phyloP scores from a whole-genome alignment of 2,797 vertebrate genomes.

The Chanos chanos region DNA sequence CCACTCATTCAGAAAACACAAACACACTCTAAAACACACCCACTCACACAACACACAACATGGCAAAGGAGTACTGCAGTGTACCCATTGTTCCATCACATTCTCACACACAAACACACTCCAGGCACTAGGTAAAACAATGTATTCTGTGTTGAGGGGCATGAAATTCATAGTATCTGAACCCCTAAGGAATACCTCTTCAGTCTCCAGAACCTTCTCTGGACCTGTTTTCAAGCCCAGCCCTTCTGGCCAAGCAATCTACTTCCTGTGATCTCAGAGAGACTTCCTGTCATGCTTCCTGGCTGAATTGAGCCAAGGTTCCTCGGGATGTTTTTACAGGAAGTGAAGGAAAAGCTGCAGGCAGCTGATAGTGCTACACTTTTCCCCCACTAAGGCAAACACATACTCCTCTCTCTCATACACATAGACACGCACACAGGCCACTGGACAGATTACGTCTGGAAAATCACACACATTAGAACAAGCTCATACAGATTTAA shows the following conservation, averaged over 20 bases:
- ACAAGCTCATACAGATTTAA: too few relatives aligned
- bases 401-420: conserved; percentile 21
- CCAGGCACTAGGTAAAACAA: neutral
- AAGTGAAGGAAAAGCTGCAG: conserved; percentile 48
- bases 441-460: conserved; percentile 3
- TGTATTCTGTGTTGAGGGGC: neutral
- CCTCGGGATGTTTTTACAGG: conserved; percentile 53
- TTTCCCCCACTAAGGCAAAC: conserved; percentile 43
- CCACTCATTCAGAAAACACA: too few relatives aligned
- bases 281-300: conserved; percentile 46
- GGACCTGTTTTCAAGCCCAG: conserved; percentile 29
- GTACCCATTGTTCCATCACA: neutral
- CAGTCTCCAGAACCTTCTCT: conserved; percentile 25
- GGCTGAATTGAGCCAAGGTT: conserved; percentile 37
- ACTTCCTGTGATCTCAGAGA: conserved; percentile 49
- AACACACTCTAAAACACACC: conserved; percentile 1
- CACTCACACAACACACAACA: neutral
- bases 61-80: too few relatives aligned
- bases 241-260: conserved; percentile 27
- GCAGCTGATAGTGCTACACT: conserved; percentile 41
- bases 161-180: neutral
- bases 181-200: neutral
- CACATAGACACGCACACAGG: neutral
- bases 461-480: neutral
- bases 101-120: neutral